Evolutionary conservation across 2,113 vertebrate genomes (phyloP).

Genomic region (Oreochromis niloticus): DNA sequence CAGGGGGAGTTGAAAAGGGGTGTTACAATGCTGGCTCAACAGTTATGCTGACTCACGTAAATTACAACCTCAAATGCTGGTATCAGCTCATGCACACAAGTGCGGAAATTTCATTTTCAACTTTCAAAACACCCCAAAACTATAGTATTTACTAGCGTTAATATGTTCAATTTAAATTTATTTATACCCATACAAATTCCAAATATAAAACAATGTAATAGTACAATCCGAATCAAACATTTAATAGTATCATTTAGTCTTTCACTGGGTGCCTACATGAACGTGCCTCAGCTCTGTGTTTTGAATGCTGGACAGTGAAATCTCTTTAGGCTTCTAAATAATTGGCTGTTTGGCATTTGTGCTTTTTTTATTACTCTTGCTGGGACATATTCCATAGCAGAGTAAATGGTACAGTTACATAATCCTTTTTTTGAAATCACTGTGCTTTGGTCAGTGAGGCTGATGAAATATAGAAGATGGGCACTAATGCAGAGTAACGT

Average conservation of each 20-base stretch:
- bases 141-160: not conserved
- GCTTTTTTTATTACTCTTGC: slow-evolving; percentile 28
- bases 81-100: not conserved
- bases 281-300: not conserved
- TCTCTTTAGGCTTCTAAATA: slow-evolving; percentile 60
- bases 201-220: not conserved
- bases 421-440: slow-evolving; percentile 4
- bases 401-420: slow-evolving; percentile 32
- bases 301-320: slow-evolving; percentile 43
- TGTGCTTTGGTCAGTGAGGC: not conserved
- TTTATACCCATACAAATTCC: not conserved
- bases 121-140: not conserved
- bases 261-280: not conserved
- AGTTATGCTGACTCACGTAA: not conserved
- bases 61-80: not conserved
- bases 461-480: not conserved
- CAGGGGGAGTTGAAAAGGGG: not conserved
- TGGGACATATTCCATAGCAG: slow-evolving; percentile 7
- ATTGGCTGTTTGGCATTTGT: slow-evolving; percentile 67
- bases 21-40: not conserved
- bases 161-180: not conserved
- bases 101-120: not conserved
- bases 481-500: not conserved
- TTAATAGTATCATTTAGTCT: not conserved
- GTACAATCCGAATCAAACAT: not conserved